Percentiles rank a stretch among this genome's conserved stretches.
Evolutionary conservation across 2,113 vertebrate species (phyloP).

Genomic region (Podiceps cristatus): DNA sequence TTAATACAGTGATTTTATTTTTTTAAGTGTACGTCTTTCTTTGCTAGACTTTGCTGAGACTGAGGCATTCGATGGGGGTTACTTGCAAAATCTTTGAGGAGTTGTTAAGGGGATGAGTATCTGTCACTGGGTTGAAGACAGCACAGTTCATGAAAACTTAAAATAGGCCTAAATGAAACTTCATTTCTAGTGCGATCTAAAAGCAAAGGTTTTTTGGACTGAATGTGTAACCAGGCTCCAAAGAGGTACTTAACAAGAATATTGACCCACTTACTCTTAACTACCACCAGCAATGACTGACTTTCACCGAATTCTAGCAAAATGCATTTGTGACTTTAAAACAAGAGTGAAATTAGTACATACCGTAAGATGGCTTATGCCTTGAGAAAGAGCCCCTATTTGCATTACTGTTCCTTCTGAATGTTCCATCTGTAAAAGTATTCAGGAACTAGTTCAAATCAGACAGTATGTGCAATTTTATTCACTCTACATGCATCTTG

Average conservation of each 20-base stretch:
- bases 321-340: not conserved
- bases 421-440: constrained; percentile 88
- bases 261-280: not conserved
- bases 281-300: not conserved
- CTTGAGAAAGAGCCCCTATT: constrained; percentile 92
- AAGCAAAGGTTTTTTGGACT: not conserved
- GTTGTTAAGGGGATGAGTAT: not conserved
- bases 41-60: not conserved
- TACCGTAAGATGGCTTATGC: constrained; percentile 93
- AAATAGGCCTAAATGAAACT: not conserved
- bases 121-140: not conserved
- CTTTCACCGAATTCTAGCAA: not conserved
- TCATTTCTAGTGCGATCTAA: not conserved
- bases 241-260: not conserved
- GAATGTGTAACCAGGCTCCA: not conserved
- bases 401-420: constrained; percentile 87
- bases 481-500: constrained; percentile 25
- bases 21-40: not conserved
- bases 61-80: not conserved
- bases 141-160: not conserved
- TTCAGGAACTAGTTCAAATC: constrained; percentile 71
- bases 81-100: not conserved
- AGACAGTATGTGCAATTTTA: not conserved
- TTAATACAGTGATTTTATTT: not conserved
- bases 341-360: constrained; percentile 31